Evolutionary conservation across 2,113 vertebrate species (phyloP).

Genomic region (Oncorhynchus keta): DNA sequence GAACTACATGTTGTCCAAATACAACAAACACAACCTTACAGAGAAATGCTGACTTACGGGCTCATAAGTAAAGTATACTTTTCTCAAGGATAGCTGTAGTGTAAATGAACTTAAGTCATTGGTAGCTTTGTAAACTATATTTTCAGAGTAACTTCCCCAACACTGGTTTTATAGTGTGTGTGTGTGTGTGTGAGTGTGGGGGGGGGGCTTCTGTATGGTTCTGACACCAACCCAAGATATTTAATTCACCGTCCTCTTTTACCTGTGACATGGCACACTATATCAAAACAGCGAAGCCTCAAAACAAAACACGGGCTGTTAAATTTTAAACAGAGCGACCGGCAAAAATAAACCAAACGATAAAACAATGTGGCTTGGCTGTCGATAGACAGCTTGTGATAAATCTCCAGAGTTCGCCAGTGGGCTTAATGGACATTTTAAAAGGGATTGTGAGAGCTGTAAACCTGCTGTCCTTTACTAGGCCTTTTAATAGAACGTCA

Average conservation of each 20-base stretch:
- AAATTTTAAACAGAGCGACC: slow-evolving; percentile 63
- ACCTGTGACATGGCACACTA: slow-evolving; percentile 21
- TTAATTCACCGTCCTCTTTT: slow-evolving; percentile 42
- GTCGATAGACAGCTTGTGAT: slow-evolving; percentile 36
- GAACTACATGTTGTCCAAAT: too few species aligned
- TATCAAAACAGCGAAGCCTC: slow-evolving; percentile 45
- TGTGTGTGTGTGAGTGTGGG: too few species aligned
- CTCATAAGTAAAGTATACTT: too few species aligned
- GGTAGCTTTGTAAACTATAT: too few species aligned
- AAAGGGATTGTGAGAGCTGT: slow-evolving; percentile 67
- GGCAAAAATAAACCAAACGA: slow-evolving; percentile 49
- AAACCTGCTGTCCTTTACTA: slow-evolving; percentile 72
- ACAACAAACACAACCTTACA: too few species aligned
- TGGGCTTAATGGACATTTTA: slow-evolving; percentile 59
- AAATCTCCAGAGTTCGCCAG: slow-evolving; percentile 47
- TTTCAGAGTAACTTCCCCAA: too few species aligned
- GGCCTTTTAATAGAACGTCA: slow-evolving; percentile 60
- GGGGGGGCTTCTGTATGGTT: neutral
- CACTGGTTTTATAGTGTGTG: too few species aligned
- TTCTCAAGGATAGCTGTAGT: too few species aligned
- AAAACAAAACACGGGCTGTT: slow-evolving; percentile 50
- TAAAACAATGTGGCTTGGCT: slow-evolving; percentile 53
- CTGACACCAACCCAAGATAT: slow-evolving; percentile 43
- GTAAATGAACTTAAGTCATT: too few species aligned
- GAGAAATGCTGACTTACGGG: too few species aligned